A percentile compares a stretch with the other conserved stretches of the same genome.
Conservation (phyloP, 2,113 vertebrate species). For the Phodopus roborovskii region DNA sequence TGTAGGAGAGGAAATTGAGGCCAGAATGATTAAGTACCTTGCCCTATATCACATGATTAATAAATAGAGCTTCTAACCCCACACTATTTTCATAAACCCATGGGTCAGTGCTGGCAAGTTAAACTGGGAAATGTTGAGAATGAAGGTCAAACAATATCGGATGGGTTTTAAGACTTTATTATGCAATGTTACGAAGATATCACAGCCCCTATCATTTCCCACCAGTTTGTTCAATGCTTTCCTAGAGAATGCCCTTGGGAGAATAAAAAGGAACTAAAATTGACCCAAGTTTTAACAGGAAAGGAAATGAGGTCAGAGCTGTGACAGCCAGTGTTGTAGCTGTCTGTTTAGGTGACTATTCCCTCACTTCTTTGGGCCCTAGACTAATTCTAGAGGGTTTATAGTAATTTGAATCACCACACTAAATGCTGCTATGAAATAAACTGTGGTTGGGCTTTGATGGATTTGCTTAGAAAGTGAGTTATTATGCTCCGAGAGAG, state of each 20-base stretch:
- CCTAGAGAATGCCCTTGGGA: neutral
- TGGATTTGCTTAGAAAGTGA: conserved; percentile 55
- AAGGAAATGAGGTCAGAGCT: neutral
- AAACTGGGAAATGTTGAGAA: neutral
- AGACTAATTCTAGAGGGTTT: conserved; percentile 20
- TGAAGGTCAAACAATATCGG: neutral
- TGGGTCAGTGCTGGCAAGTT: neutral
- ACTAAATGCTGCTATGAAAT: conserved; percentile 38
- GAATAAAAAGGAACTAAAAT: neutral
- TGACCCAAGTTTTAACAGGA: neutral
- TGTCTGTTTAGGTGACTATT: neutral
- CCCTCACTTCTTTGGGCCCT: conserved; percentile 18
- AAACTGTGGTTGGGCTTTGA: conserved; percentile 36
- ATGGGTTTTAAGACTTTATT: conserved; percentile 22
- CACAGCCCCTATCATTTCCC: neutral
- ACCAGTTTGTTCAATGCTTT: neutral
- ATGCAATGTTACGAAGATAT: neutral
- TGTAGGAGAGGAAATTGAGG: conserved; percentile 53
- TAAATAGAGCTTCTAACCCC: neutral
- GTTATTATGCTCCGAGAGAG: conserved; percentile 27
- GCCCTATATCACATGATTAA: neutral
- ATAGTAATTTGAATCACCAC: conserved; percentile 23
- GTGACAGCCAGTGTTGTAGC: neutral
- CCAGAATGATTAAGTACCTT: conserved; percentile 23
- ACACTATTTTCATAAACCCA: neutral